These are phyloP conservation scores for Pentamera pediparva DNA, from an alignment of 53 echinoderm and acorn worm species.

Conservation along the genomic window DNA sequence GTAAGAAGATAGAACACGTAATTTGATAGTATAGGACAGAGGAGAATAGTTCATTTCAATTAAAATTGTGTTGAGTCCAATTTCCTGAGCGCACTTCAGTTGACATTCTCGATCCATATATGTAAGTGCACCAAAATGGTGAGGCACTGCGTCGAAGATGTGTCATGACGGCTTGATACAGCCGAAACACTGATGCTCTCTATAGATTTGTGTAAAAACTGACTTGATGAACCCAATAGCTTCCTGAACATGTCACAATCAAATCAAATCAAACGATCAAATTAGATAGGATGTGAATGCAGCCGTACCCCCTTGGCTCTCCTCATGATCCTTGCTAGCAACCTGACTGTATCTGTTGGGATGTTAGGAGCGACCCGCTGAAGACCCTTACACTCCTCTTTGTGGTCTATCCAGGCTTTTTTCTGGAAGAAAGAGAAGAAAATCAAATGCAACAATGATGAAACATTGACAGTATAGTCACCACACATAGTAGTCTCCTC, in stretches of 20 bases:
- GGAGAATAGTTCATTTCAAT: background rate
- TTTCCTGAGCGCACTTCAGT: no score
- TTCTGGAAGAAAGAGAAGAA: conserved; percentile 36
- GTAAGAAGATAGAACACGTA: background rate
- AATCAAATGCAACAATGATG: background rate
- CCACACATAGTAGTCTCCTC: no score
- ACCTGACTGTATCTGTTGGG: conserved; percentile 54
- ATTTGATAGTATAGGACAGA: no score
- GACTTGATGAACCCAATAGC: background rate
- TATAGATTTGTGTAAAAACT: background rate
- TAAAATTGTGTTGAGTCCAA: background rate
- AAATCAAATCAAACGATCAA: background rate
- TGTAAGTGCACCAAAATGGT: no score
- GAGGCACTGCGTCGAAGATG: no score
- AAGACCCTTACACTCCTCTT: conserved; percentile 59
- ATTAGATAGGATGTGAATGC: background rate
- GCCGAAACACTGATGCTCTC: background rate
- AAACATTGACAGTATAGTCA: no score
- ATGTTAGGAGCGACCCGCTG: conserved; percentile 23
- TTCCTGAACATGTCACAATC: background rate
- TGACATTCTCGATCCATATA: no score
- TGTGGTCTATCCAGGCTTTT: conserved; percentile 64
- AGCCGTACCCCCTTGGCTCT: conserved; percentile 49
- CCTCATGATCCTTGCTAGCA: conserved; percentile 51
- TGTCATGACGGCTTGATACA: no score